These are phyloP conservation scores for Crocallis elinguaria DNA, from an alignment of 2,888 invertebrate genomes.

Conservation along the genomic window DNA sequence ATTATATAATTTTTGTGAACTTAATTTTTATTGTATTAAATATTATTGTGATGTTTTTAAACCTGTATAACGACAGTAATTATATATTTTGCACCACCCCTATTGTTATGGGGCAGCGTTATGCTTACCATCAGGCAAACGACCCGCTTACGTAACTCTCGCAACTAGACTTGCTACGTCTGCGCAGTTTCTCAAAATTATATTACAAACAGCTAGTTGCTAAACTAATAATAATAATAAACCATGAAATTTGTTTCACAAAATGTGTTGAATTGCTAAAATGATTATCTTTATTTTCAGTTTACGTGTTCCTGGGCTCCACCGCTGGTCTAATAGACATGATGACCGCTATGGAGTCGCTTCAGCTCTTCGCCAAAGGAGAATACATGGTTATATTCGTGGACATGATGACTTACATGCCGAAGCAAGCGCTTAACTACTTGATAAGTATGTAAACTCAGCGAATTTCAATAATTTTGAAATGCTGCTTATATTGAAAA, in stretches of 20 bases:
- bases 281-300: conserved; percentile 81
- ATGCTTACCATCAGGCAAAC: no score
- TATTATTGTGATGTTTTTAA: no score
- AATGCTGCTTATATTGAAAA: no score
- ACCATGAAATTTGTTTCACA: not conserved
- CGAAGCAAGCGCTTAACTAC: conserved; percentile 90
- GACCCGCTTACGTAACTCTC: no score
- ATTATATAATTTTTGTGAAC: no score
- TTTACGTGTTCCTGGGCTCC: conserved; percentile 97
- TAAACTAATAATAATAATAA: not conserved
- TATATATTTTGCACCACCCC: no score
- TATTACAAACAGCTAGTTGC: not conserved
- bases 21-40: no score
- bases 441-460: conserved; percentile 89
- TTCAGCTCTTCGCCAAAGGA: conserved; percentile 94
- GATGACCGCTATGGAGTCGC: conserved; percentile 95
- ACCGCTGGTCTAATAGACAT: conserved; percentile 94
- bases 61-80: no score
- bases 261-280: not conserved
- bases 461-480: not conserved
- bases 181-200: no score
- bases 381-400: conserved; percentile 98
- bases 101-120: no score
- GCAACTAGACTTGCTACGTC: no score
- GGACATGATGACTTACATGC: conserved; percentile 94